Percentiles rank a stretch among this genome's conserved stretches.
Conservation (phyloP, 2,113 vertebrate genomes). For the Romanogobio albipinnatus region DNA sequence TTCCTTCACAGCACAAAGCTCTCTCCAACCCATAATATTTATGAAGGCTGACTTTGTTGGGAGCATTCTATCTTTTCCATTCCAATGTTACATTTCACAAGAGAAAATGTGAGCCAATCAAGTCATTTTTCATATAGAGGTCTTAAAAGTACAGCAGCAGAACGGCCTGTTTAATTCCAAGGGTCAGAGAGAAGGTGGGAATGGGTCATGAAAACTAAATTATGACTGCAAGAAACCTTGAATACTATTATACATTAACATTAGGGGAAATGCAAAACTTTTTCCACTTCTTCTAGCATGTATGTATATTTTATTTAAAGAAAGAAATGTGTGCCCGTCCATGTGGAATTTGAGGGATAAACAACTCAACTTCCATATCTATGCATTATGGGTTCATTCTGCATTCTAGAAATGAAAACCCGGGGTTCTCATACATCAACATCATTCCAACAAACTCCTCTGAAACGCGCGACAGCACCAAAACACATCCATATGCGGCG, state of each 20-base stretch:
- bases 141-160: not conserved
- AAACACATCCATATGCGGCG: not conserved
- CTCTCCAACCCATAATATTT: not conserved
- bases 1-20: not conserved
- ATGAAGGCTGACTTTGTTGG: not conserved
- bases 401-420: not conserved
- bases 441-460: conserved; percentile 31
- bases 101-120: not conserved
- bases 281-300: not conserved
- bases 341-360: not conserved
- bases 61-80: not conserved
- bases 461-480: not conserved
- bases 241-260: not conserved
- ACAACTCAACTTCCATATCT: not conserved
- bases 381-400: not conserved
- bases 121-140: not conserved
- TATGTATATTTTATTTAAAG: not conserved
- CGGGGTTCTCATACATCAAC: conserved; percentile 14
- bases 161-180: not conserved
- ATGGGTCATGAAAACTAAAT: not conserved
- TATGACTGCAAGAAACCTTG: not conserved
- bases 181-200: conserved; percentile 3
- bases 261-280: not conserved
- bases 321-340: not conserved
- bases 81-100: not conserved